These are phyloP conservation scores for Nothoprocta perdicaria DNA, from an alignment of 2,113 vertebrate species.

Conservation along the genomic window DNA sequence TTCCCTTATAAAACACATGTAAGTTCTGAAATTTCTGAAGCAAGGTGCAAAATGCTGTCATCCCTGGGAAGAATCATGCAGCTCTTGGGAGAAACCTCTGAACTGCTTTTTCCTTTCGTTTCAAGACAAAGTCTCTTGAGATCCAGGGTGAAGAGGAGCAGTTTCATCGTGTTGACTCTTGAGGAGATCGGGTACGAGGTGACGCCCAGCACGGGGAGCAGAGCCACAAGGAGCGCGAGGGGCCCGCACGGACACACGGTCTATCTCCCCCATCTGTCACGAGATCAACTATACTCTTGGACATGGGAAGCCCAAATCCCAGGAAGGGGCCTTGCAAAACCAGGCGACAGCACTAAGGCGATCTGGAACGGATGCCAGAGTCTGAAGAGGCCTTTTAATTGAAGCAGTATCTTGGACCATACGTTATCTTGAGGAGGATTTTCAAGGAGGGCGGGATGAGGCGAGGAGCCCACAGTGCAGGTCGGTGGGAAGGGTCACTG, in stretches of 20 bases:
- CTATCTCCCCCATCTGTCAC: not conserved
- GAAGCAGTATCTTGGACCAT: not conserved
- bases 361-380: not conserved
- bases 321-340: not conserved
- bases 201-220: not conserved
- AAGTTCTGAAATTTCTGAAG: not conserved
- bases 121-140: not conserved
- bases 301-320: not conserved
- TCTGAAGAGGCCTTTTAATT: not conserved
- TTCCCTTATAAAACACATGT: not conserved
- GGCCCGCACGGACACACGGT: rapidly evolving
- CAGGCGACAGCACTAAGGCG: not conserved
- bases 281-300: rapidly evolving
- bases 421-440: not conserved
- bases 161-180: rapidly evolving
- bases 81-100: not conserved
- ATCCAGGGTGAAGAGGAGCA: rapidly evolving
- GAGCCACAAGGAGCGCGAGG: not conserved
- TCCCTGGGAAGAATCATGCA: not conserved
- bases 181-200: not conserved
- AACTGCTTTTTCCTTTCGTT: not conserved
- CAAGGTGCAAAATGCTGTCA: not conserved
- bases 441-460: not conserved
- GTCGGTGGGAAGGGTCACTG: not conserved
- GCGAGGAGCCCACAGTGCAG: not conserved